Base-by-base conservation (phyloP, 2,888 invertebrate species). In the Drosophila planitibia region DNA sequence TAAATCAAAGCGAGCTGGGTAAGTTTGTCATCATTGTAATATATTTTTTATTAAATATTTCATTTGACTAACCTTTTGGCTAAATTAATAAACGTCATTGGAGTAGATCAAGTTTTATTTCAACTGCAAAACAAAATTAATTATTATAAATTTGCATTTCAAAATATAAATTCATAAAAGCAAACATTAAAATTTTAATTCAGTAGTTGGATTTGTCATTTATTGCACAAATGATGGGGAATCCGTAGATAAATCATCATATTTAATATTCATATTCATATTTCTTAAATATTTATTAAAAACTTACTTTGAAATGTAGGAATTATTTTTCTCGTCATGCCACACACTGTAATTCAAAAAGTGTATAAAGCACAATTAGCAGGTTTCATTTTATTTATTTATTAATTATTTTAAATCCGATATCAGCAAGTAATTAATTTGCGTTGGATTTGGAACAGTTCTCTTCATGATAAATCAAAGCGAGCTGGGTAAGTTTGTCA, bases 1-100 rank as follows among this genome's bases (percentile, higher is more conserved):
- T 66, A 53, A 47, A 59, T 91, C 90, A 75, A 90, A 91, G 91
- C 86, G 90, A 91, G 91, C 91, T 91, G 91, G 89, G 87, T 90
- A 74, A 81, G 63, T 70, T 79, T 82, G 66, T 85, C 86, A 85
- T 86, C 74, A 81, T 44, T 12, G n/a, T 30, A 25, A 9, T 22
- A 32, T 53, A 22, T 3, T 32, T n/a, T 32, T 49, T 32, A 16
- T 33, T 25, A 5, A 4, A 25, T 28, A 35, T 33, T 7, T 14
- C 0, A 14, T 44, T 22, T 22, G 6, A 44, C 44, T 22, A 14
- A 44, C 44, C 44, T 44, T 44, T 44, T 47, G 47, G 7, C 16
- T 4, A 47, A 22, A 7, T 16, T 25, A 16, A 9, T 4, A 4
- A 9, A 25, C 22, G 14, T 16, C 47, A 16, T 9, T 47, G 1